phyloP scores from a whole-genome alignment of 2,797 vertebrate species.

The Carapus acus region DNA sequence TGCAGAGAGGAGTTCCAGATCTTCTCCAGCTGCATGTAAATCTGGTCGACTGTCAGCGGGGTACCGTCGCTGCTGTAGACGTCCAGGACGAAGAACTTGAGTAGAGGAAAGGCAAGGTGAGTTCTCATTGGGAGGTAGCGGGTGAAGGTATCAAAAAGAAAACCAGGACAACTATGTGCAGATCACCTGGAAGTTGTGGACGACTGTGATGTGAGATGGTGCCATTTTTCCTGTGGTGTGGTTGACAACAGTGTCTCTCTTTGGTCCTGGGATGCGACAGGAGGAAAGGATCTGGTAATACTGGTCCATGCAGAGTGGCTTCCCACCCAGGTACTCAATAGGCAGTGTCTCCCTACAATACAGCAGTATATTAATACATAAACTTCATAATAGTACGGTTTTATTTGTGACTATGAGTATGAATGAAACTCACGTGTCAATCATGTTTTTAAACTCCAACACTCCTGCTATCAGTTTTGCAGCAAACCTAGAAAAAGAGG shows the following conservation, averaged over 20 bases:
- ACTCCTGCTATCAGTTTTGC: conserved; percentile 92
- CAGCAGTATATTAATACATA: conserved; percentile 11
- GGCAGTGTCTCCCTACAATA: conserved; percentile 82
- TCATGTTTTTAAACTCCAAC: conserved; percentile 92
- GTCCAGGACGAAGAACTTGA: conserved; percentile 90
- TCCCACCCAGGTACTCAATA: conserved; percentile 83
- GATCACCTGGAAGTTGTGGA: conserved; percentile 95
- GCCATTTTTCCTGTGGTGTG: conserved; percentile 72
- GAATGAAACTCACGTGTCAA: conserved; percentile 84
- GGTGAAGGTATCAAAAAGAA: conserved; percentile 1
- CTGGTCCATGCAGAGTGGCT: conserved; percentile 96
- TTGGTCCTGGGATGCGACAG: conserved; percentile 89
- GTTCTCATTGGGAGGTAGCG: too few species aligned
- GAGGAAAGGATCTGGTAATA: conserved; percentile 95
- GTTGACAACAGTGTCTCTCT: conserved; percentile 84
- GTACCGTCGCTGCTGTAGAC: conserved; percentile 93
- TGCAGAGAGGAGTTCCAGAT: conserved; percentile 98
- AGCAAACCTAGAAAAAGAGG: conserved; percentile 80
- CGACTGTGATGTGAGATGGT: conserved; percentile 86
- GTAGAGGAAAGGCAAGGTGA: conserved; percentile 8
- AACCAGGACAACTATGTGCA: conserved; percentile 17
- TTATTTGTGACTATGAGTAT: not conserved
- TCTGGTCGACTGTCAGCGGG: conserved; percentile 85
- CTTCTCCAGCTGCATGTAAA: conserved; percentile 93
- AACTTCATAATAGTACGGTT: not conserved